These are phyloP conservation scores for Poecilia latipinna DNA, from an alignment of 2,113 vertebrate species.

Conservation along the genomic window DNA sequence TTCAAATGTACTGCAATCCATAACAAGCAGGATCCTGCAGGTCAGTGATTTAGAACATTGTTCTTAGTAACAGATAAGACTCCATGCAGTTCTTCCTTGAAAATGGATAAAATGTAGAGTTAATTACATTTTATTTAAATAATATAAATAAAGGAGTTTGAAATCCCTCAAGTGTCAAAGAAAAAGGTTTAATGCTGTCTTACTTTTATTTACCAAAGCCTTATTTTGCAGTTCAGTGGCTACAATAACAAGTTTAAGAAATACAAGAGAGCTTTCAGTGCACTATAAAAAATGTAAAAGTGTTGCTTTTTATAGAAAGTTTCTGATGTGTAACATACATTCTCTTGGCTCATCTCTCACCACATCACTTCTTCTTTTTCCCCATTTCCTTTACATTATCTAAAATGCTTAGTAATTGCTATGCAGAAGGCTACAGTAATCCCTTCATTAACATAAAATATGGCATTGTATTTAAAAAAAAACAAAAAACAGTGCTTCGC, in stretches of 20 bases:
- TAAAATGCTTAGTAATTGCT: too few relatives aligned
- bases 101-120: not conserved
- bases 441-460: not conserved
- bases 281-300: not conserved
- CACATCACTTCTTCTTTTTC: not conserved
- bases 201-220: not conserved
- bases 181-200: not conserved
- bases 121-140: not conserved
- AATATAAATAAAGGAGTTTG: not conserved
- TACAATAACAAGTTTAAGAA: constrained; percentile 48
- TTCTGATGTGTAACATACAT: not conserved
- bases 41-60: constrained; percentile 38
- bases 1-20: not conserved
- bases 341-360: constrained; percentile 2
- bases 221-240: constrained; percentile 36
- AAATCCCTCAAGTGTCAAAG: not conserved
- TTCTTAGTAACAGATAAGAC: not conserved
- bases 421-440: not conserved
- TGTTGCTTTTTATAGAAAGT: not conserved
- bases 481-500: not conserved
- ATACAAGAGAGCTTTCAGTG: constrained; percentile 41
- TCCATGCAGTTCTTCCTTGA: not conserved
- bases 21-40: constrained; percentile 26
- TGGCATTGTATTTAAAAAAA: not conserved
- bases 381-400: not conserved